Conservation (phyloP, 2,797 vertebrate genomes). For the Bradypodion pumilum region DNA sequence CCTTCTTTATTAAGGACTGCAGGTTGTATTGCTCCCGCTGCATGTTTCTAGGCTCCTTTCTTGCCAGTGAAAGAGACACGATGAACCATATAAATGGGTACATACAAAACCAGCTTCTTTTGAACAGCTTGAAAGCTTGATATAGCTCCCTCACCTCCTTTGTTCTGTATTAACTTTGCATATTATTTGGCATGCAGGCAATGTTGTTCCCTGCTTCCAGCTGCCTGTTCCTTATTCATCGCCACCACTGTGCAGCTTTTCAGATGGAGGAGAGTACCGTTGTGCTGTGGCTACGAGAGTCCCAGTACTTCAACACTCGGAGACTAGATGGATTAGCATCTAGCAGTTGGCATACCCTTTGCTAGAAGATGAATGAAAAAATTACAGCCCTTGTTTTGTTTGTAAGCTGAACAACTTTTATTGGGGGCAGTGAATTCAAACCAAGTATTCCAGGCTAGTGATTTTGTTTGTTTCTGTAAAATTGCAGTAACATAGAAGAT, state of each 20-base stretch:
- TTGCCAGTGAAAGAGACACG: not conserved
- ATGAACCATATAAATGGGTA: not conserved
- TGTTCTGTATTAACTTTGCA: not conserved
- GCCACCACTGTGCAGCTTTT: not conserved
- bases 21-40: not conserved
- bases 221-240: not conserved
- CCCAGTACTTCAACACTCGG: conserved; percentile 18
- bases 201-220: not conserved
- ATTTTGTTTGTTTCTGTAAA: not conserved
- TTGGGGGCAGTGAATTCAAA: not conserved
- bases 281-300: not conserved
- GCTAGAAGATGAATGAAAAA: not conserved
- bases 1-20: not conserved
- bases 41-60: not conserved
- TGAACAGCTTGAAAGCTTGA: not conserved
- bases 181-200: not conserved
- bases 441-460: not conserved
- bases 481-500: not conserved
- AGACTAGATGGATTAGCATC: not conserved
- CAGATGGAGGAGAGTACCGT: not conserved
- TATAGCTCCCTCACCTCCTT: not conserved
- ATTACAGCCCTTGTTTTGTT: not conserved
- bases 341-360: not conserved
- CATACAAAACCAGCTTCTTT: not conserved
- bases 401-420: not conserved